Evolutionary conservation across 2,797 vertebrate genomes (phyloP), one percentile per base, ranked within the genome.

Genomic region (Hozukius guyotensis): DNA sequence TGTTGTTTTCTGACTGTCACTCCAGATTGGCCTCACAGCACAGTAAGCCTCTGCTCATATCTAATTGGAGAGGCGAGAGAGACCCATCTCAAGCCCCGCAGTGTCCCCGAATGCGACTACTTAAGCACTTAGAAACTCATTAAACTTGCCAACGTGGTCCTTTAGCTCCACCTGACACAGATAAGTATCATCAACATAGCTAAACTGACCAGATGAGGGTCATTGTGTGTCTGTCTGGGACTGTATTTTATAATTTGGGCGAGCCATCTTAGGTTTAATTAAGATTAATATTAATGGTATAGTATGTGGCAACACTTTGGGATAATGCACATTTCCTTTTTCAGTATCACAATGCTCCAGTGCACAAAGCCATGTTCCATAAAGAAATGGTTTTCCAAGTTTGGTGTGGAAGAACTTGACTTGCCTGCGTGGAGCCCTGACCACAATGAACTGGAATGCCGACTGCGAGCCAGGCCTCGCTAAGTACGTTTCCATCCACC

Each of bases 1-100:
- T 88, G 88, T 89, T 92, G 87, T 92, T 90, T 90, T 89, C 82
- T 86, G 79, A 81, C 83, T 92, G 91, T 94, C 93, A 90, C 90
- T 89, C 89, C 72, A 77, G 87, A 93, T 93, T 55, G 82, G 88
- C 85, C 84, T 92, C 85, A 82, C 79, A 82, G 80, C 77, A 88
- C 90, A 87, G 84, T 85, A 83, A 88, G 80, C 88, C 80, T 89
- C 87, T 38, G 81, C 90, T 93, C 86, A 86, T 71, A 70, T 91
- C 88, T 92, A 93, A 94, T 92, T 89, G 90, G 82, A 80, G 84
- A 86, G 90, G 92, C 14, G 55, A 81, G 68, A 82, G 88, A 85
- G 85, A 89, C 67, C 68, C 82, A 80, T 87, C 88, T 84, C 57
- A 9, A 83, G 78, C 78, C 69, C 84, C 8, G 46, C 56, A 56